phyloP scores from a whole-genome alignment of 2,113 vertebrate species.

The Motacilla tschutschensis region DNA sequence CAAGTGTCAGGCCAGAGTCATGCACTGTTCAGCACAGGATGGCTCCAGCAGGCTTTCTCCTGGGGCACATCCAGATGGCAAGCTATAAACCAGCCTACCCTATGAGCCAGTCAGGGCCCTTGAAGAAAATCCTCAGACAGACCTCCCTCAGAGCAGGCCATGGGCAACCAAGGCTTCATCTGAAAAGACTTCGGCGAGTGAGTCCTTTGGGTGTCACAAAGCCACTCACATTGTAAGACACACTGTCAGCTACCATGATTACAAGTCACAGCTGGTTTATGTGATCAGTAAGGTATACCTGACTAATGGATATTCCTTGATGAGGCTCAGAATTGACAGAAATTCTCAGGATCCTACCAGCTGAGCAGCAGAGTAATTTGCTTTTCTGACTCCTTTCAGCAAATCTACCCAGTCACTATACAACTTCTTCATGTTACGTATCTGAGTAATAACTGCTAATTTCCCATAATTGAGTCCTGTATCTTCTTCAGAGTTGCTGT shows the following conservation, averaged over 20 bases:
- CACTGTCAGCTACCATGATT: background rate
- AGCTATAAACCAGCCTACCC: background rate
- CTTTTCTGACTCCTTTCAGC: background rate
- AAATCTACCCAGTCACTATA: background rate
- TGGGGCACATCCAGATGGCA: background rate
- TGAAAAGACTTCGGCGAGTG: background rate
- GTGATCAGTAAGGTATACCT: background rate
- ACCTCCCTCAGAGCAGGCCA: background rate
- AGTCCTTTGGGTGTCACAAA: background rate
- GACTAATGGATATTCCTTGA: background rate
- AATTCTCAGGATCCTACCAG: background rate
- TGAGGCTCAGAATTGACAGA: background rate
- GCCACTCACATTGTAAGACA: background rate
- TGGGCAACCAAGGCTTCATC: background rate
- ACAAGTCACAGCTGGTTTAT: background rate
- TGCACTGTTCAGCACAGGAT: background rate
- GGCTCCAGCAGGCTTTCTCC: background rate
- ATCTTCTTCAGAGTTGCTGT: background rate
- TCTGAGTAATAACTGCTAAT: background rate
- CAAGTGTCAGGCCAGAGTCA: background rate
- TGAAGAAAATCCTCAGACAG: background rate
- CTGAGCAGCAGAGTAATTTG: background rate
- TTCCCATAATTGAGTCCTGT: background rate
- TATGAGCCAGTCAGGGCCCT: accelerated
- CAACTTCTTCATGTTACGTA: background rate